Evolutionary conservation across 2,113 vertebrate species (phyloP).

Genomic region (Paramisgurnus dabryanus): DNA sequence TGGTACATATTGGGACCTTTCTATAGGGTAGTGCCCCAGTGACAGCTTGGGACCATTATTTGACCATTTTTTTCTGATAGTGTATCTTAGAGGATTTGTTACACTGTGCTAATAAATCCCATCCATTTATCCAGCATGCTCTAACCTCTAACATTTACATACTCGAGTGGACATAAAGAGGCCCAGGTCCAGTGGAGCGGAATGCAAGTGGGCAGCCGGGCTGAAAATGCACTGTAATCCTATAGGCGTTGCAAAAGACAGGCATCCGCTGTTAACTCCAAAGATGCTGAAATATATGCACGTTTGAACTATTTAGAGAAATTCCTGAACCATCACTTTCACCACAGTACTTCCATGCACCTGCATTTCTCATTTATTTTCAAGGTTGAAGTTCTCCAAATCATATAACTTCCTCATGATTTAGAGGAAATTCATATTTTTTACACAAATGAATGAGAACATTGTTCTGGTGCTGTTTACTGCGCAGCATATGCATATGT

Average conservation of each 20-base stretch:
- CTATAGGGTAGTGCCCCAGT: no score
- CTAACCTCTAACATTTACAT: slow-evolving; percentile 54
- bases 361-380: not conserved
- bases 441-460: not conserved
- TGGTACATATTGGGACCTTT: no score
- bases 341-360: not conserved
- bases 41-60: no score
- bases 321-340: slow-evolving; percentile 60
- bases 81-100: not conserved
- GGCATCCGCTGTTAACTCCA: slow-evolving; percentile 48
- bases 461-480: not conserved
- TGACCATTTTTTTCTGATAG: no score
- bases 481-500: not conserved
- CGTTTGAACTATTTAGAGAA: slow-evolving; percentile 40
- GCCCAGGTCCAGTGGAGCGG: slow-evolving; percentile 60
- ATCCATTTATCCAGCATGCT: slow-evolving; percentile 61
- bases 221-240: slow-evolving; percentile 71
- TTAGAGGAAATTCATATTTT: not conserved
- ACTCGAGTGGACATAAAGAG: slow-evolving; percentile 52
- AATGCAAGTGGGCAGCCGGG: slow-evolving; percentile 65
- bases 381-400: no score
- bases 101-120: slow-evolving; percentile 40
- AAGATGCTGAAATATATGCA: slow-evolving; percentile 53
- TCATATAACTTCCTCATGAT: slow-evolving; percentile 27
- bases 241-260: slow-evolving; percentile 65